phyloP scores from a whole-genome alignment of 2,797 vertebrate genomes.

The Lagorchestes hirsutus region DNA sequence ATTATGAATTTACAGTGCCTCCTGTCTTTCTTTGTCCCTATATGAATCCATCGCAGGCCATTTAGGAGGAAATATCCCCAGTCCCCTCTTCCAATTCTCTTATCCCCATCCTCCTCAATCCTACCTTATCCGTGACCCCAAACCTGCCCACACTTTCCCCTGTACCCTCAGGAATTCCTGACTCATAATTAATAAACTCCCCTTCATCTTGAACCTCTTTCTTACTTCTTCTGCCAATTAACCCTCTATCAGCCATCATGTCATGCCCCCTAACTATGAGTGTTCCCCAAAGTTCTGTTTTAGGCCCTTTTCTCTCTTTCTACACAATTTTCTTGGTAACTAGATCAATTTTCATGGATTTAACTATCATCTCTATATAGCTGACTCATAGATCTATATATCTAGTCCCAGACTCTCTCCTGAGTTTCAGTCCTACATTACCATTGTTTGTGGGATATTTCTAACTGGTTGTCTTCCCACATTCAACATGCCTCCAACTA shows the following conservation, averaged over 20 bases:
- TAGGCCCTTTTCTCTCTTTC: neutral
- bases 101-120: neutral
- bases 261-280: neutral
- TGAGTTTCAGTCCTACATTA: neutral
- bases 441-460: no score
- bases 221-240: neutral
- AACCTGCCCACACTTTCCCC: neutral
- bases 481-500: neutral
- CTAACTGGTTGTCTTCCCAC: neutral
- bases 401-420: neutral
- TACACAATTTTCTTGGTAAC: neutral
- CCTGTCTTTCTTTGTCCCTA: neutral
- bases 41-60: neutral
- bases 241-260: no score
- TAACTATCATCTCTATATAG: neutral
- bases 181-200: neutral
- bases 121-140: neutral
- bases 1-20: neutral
- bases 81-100: neutral
- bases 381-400: neutral
- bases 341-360: neutral
- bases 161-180: neutral
- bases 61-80: neutral
- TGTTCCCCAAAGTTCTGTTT: neutral
- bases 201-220: neutral